Evolutionary conservation across 37 sponge, comb jelly and placozoan genomes (phyloP), one percentile per base, ranked within the genome.

Genomic region (Lycopodina hypogea): DNA sequence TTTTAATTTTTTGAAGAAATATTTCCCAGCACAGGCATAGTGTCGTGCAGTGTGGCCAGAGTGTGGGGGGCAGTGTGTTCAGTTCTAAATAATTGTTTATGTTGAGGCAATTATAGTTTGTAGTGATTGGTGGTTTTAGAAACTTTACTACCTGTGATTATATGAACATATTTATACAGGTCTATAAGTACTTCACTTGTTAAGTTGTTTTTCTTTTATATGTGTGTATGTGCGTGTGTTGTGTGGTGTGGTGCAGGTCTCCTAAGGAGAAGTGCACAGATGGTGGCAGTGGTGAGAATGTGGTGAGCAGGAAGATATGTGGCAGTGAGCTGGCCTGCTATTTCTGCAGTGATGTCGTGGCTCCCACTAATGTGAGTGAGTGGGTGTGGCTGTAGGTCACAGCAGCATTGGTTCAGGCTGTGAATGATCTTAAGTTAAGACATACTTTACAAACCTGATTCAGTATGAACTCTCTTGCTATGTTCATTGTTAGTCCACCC

Each of bases 341-440:
- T 81, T 97, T 90, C 82, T 97, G 99, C 69, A 97, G 93, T 84
- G 99, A 97, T 80, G 96, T 97, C 7, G 99, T 97, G n/a, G 99
- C 96, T 33, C 99, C 99, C 1, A 90, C 96, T 42, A 78, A 97
- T 67, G 96, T 95, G 39, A 86, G 96, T 55, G 17, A 40, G 2
- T 64, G 68, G 14, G 36, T 68, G 14, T 36, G 36, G 14, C 4
- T n/a, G n/a, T n/a, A n/a, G n/a, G n/a, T n/a, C n/a, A n/a, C n/a
- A n/a, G n/a, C n/a, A n/a, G n/a, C n/a, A 30, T 26, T 3, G 32
- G 63, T 53, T 53, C 12, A 19, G 55, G 17, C 12, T 53, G 55
- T 53, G 55, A 19, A 12, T 17, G 17, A 53, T 53, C 55, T 19
- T 17, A 12, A 8, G 29, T 77, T 1, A 12, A 24, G 15, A 22